These are phyloP conservation scores for Alethe castanea DNA, from an alignment of 2,113 vertebrate genomes.

Conservation along the genomic window DNA sequence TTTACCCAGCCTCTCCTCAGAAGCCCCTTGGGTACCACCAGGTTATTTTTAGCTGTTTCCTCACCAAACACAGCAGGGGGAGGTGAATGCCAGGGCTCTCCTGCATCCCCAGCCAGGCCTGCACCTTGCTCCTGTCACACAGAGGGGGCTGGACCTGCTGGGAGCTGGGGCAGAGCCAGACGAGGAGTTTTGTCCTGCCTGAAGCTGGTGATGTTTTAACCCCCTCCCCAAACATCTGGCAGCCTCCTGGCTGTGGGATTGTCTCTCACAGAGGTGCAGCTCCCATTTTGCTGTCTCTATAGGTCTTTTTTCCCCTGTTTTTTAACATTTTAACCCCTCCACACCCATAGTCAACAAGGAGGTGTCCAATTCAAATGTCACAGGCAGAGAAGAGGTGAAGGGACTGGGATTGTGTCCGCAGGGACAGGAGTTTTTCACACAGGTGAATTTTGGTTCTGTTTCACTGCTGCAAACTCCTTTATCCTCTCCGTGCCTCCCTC, in stretches of 20 bases:
- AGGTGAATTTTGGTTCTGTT: neutral
- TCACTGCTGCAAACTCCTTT: neutral
- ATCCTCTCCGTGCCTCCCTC: neutral
- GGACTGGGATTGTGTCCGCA: rapidly evolving
- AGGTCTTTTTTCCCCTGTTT: rapidly evolving
- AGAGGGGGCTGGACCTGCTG: neutral
- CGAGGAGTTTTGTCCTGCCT: neutral
- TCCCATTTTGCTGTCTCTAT: neutral
- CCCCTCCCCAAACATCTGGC: neutral
- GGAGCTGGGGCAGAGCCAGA: neutral
- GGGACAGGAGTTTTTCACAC: neutral
- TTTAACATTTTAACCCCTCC: neutral
- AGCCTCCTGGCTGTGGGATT: neutral
- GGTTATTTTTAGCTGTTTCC: constrained; percentile 49
- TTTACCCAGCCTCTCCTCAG: neutral
- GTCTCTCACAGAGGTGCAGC: neutral
- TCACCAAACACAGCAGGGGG: neutral
- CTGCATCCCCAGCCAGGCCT: neutral
- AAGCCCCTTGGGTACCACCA: neutral
- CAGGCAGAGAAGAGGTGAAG: neutral
- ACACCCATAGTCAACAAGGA: neutral
- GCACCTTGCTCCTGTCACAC: neutral
- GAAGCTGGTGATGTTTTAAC: neutral
- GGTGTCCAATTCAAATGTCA: neutral
- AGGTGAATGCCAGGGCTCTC: neutral